Base-by-base conservation (phyloP, 2,888 invertebrate species). In the Pachliopta kotzebuea region DNA sequence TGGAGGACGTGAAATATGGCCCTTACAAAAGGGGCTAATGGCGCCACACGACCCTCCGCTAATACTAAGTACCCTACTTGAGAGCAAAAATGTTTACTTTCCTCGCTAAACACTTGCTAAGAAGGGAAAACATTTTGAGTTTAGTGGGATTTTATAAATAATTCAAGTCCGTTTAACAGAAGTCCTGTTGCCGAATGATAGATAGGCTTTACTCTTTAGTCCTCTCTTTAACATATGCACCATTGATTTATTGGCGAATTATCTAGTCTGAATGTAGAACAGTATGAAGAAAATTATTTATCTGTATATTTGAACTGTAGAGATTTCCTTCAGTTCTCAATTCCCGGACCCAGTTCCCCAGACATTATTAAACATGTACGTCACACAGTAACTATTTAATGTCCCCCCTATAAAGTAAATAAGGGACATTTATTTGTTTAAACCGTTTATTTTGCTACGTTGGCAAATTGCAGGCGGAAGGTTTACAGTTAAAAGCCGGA, bases 401-500 rank as follows among this genome's bases (percentile, higher is more conserved):
- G 42, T 29, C 56, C 50, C 62, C 62, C 56, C n/a, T 60, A 42
- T 50, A 57, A 42, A 63, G 57, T 63, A 58, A 57, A 58, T 58
- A 45, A 42, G 57, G 50, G 60, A 52, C 50, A 65, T 63, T 31
- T 63, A 65, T 56, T 60, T 65, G 62, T 66, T 72, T 72, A 76
- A 71, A 69, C 67, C 54, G 68, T 75, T 72, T 78, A 73, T 76
- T 74, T 53, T 45, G 52, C 63, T 58, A 73, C 72, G 76, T 70
- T 75, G 78, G 87, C 88, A 90, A 88, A 90, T 89, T 85, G 85
- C 87, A 77, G 85, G 80, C 89, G 89, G 90, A 90, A 90, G 88
- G 86, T 90, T 91, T 90, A 86, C 82, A 88, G 83, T 89, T 88
- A 88, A 90, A 89, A 88, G 85, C 90, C 89, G 90, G 90, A 91